These are phyloP conservation scores for cattle (Bos taurus) DNA, from an alignment of 2,113 vertebrate genomes.

Conservation along the genomic window ARS-UCD2.0 NC_037333.1:91509001-91509500, in stretches of 20 bases:
- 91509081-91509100: not conserved
- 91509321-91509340: not conserved
- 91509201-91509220: not conserved
- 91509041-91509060: not conserved
- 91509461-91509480: not conserved
- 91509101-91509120: not conserved
- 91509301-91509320: not conserved
- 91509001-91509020: no score
- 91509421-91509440: not conserved
- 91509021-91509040: not conserved
- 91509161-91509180: not conserved
- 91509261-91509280: not conserved
- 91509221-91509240: not conserved
- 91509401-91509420: not conserved
- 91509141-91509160: not conserved
- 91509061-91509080: not conserved
- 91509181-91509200: no score
- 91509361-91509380: not conserved
- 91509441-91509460: not conserved
- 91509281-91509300: not conserved
- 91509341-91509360: not conserved
- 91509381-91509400: not conserved
- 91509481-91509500: not conserved
- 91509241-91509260: not conserved
- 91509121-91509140: not conserved